These are phyloP conservation scores for Artemisiospiza belli DNA, from an alignment of 2,113 vertebrate species.

Conservation along the genomic window DNA sequence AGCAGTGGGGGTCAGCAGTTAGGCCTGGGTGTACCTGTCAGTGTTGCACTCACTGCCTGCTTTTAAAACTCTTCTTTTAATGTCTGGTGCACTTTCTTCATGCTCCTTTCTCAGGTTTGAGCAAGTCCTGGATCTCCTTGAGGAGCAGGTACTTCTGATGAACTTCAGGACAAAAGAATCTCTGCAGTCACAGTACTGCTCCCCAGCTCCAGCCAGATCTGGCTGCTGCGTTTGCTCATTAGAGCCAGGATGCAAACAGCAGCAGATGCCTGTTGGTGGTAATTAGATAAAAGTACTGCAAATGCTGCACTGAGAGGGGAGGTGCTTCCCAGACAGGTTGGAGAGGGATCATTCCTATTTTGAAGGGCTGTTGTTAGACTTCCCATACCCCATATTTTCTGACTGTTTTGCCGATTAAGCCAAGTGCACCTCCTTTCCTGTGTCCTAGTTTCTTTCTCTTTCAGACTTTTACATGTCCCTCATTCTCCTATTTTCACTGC, in stretches of 20 bases:
- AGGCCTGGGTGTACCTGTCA: background rate
- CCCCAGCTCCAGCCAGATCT: background rate
- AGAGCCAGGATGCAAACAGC: background rate
- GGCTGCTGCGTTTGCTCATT: background rate
- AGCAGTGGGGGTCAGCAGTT: background rate
- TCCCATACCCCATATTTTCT: background rate
- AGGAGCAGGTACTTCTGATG: background rate
- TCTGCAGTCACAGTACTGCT: background rate
- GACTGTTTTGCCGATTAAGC: background rate
- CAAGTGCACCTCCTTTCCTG: background rate
- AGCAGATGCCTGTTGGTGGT: constrained; percentile 47
- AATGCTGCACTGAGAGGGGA: background rate
- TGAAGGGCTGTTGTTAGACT: background rate
- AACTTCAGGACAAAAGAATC: background rate
- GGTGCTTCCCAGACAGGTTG: background rate
- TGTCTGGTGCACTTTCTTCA: background rate
- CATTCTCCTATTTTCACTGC: background rate
- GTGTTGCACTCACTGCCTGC: background rate
- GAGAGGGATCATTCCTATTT: background rate
- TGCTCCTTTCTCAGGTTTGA: background rate
- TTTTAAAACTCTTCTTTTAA: background rate
- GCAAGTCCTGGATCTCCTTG: background rate
- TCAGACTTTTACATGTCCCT: background rate
- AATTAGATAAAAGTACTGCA: constrained; percentile 9
- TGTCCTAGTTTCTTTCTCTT: background rate